Conservation (phyloP, 2,797 vertebrate genomes). For the Remorina albescens region DNA sequence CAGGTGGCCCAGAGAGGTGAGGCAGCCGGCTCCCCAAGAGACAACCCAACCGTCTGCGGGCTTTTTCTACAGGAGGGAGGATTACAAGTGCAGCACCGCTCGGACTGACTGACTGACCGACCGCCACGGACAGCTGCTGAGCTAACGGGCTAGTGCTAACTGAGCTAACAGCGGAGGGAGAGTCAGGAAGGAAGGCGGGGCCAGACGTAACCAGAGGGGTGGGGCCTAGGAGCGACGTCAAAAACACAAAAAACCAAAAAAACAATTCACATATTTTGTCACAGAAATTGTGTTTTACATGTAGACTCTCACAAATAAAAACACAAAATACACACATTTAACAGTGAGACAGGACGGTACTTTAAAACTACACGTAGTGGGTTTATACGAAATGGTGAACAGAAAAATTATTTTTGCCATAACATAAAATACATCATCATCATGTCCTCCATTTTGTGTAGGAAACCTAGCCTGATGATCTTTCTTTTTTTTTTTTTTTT, state of each 20-base stretch:
- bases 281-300: background rate
- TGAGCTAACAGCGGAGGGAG: conserved; percentile 46
- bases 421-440: background rate
- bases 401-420: too few species aligned
- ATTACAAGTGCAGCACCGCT: conserved; percentile 51
- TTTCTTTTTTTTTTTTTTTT: background rate
- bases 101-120: conserved; percentile 54
- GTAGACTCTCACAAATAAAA: background rate
- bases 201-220: conserved; percentile 25
- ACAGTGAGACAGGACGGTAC: background rate
- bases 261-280: background rate
- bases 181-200: conserved; percentile 34
- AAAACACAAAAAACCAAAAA: background rate
- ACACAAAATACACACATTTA: background rate
- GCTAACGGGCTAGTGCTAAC: conserved; percentile 71
- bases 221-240: background rate
- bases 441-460: background rate
- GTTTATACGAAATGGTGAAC: background rate
- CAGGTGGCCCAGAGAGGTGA: conserved; percentile 42
- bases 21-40: conserved; percentile 45
- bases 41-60: conserved; percentile 40
- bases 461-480: too few species aligned
- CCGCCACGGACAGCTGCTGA: conserved; percentile 77
- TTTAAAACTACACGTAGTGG: background rate
- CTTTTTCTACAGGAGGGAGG: conserved; percentile 14